phyloP scores from a whole-genome alignment of 2,113 vertebrate species.

The Vanacampus margaritifer region DNA sequence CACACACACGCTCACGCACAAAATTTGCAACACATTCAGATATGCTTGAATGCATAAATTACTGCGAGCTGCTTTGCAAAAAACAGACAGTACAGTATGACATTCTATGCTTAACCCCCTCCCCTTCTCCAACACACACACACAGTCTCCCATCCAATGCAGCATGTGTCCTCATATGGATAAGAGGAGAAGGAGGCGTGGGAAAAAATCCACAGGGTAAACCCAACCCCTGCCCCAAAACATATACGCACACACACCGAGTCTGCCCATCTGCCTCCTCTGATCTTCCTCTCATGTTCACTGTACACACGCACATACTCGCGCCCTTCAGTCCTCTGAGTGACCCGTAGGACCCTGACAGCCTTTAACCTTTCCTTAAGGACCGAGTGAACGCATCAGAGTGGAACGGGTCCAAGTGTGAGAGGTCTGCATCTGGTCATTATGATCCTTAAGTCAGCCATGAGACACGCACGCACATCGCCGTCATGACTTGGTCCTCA shows the following conservation, averaged over 20 bases:
- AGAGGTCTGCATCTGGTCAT: conserved; percentile 60
- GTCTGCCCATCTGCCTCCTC: conserved; percentile 52
- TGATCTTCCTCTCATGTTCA: conserved; percentile 58
- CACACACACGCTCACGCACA: conserved; percentile 19
- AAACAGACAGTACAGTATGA: conserved; percentile 51
- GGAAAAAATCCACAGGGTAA: conserved; percentile 67
- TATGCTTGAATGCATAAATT: conserved; percentile 48
- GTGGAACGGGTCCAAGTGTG: conserved; percentile 57
- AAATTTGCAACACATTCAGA: conserved; percentile 31
- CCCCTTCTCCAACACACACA: conserved; percentile 1
- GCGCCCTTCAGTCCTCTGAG: conserved; percentile 39
- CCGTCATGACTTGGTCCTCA: conserved; percentile 14
- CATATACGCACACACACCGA: conserved; percentile 12
- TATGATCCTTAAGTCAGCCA: conserved; percentile 34
- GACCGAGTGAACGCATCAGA: conserved; percentile 42
- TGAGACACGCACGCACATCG: conserved; percentile 21
- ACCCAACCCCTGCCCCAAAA: conserved; percentile 44
- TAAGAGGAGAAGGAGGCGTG: conserved; percentile 56
- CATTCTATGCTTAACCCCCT: conserved; percentile 22
- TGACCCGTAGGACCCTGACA: conserved; percentile 55
- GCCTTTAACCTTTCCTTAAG: conserved; percentile 62
- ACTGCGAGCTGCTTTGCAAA: conserved; percentile 41
- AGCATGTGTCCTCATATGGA: conserved; percentile 60
- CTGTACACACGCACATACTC: conserved; percentile 40
- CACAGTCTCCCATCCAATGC: conserved; percentile 22